phyloP scores from a whole-genome alignment of 2,888 invertebrate species.

The Macrophya alboannulata region DNA sequence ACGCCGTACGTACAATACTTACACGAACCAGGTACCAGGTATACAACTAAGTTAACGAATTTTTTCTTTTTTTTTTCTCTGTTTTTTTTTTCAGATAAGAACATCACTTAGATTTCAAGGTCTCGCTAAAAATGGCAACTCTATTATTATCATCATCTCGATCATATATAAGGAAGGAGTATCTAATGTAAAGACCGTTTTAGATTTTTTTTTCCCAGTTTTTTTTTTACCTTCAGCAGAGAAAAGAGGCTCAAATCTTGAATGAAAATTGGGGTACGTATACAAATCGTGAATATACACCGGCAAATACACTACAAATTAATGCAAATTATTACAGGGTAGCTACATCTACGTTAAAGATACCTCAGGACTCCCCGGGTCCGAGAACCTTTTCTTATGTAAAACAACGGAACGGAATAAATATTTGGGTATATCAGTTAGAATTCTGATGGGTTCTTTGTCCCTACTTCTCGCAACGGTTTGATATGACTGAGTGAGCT shows the following conservation, averaged over 20 bases:
- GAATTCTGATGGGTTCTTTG: conserved; percentile 13
- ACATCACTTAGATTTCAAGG: conserved; percentile 10
- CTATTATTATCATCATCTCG: neutral
- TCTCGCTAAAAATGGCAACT: conserved; percentile 9
- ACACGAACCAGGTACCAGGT: too few relatives aligned
- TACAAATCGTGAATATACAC: neutral
- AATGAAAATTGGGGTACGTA: neutral
- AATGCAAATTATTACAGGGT: conserved; percentile 18
- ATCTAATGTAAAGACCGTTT: neutral
- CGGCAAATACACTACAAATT: conserved; percentile 27
- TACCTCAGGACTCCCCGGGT: neutral
- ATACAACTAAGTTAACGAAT: neutral
- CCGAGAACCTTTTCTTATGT: conserved; percentile 28
- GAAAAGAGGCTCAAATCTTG: neutral
- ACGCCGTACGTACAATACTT: too few relatives aligned
- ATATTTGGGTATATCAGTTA: neutral
- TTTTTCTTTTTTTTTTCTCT: neutral
- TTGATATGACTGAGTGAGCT: neutral
- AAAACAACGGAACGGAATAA: conserved; percentile 4
- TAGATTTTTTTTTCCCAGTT: neutral
- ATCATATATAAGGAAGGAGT: neutral
- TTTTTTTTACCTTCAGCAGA: neutral
- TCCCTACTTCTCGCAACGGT: too few relatives aligned
- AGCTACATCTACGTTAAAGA: neutral
- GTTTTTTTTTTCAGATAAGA: conserved; percentile 8